Base-by-base conservation (phyloP, 1,140 invertebrate genomes). In the Zaprionus lachaisei region DNA sequence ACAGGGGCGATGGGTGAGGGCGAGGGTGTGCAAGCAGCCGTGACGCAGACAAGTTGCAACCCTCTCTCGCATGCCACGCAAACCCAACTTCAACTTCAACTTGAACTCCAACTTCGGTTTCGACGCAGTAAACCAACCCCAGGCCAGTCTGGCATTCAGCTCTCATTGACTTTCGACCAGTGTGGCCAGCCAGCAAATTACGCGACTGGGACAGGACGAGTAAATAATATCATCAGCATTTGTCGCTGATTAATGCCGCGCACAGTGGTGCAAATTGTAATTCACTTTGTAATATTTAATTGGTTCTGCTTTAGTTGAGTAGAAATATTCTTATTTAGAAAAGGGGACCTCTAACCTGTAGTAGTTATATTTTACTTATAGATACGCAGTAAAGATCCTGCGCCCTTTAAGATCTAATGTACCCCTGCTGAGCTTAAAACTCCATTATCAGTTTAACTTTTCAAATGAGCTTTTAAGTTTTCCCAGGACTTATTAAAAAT, bases 221-320 rank as follows among this genome's bases (percentile, higher is more conserved):
- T 74, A 84, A 84, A 86, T 83, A 86, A 83, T 82, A 87, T 80
- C 77, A 86, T 86, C 83, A 87, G 68, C 66, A 80, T 86, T 86
- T 86, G 79, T 80, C 83, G 83, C 80, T 86, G 72, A 77, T 86
- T 87, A 86, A 86, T 85, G 82, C 49, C 80, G 56, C 78, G 41
- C 20, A 51, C 20, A 22, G 20, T 51, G 47, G 47, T 14, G 11
- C 47, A 22, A 49, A 12, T 5, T 20, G 5, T 49, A 12, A 11
- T 49, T 22, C 1, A 1, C 0, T 20, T 7, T 9, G 11, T 9
- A 2, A n/a, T 22, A 49, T 47, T 9, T 3, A 4, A 47, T 47
- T 41, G 15, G 38, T 15, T 41, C 15, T 5, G 2, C 5, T 15
- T 15, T 41, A 41, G 14, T 41, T n/a, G 12, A n/a, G 38, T 7